Evolutionary conservation across 2,888 invertebrate species (phyloP).

Genomic region (Mesorhabditis spiculigera): DNA sequence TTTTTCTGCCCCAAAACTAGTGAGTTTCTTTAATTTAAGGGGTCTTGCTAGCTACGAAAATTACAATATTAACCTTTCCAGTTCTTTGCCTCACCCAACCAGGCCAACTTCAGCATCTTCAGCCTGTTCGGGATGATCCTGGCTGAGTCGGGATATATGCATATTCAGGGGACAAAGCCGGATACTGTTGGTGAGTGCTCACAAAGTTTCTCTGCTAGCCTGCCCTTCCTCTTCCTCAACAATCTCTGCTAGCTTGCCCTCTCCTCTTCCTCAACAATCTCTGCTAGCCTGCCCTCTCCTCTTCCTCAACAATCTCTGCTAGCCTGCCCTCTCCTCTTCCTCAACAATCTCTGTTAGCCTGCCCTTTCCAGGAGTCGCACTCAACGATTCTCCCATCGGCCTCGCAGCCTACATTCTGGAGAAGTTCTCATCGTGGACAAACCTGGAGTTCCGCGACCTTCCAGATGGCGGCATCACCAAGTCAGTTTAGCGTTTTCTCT

Average conservation of each 20-base stretch:
- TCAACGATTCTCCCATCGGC: slow-evolving; percentile 78
- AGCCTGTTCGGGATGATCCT: slow-evolving; percentile 46
- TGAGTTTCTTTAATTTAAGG: neutral
- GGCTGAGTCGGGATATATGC: slow-evolving; percentile 66
- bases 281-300: no score
- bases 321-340: no score
- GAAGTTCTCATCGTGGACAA: slow-evolving; percentile 78
- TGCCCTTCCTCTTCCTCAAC: neutral
- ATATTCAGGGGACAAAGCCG: slow-evolving; percentile 81
- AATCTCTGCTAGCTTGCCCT: neutral
- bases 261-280: no score
- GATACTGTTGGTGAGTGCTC: slow-evolving; percentile 74
- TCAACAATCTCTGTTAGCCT: no score
- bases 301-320: no score
- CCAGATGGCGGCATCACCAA: slow-evolving; percentile 70
- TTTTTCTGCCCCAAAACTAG: slow-evolving; percentile 29
- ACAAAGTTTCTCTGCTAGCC: neutral
- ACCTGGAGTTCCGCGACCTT: slow-evolving; percentile 60
- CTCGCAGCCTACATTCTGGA: slow-evolving; percentile 85
- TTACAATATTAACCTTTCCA: no score
- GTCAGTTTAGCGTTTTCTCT: slow-evolving; percentile 6
- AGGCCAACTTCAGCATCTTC: slow-evolving; percentile 28
- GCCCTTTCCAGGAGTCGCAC: slow-evolving; percentile 69
- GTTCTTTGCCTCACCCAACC: slow-evolving; percentile 23
- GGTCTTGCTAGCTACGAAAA: slow-evolving; percentile 7